phyloP scores from a whole-genome alignment of 37 sponge, comb jelly and placozoan species.

The Cladorhizidae sp. region DNA sequence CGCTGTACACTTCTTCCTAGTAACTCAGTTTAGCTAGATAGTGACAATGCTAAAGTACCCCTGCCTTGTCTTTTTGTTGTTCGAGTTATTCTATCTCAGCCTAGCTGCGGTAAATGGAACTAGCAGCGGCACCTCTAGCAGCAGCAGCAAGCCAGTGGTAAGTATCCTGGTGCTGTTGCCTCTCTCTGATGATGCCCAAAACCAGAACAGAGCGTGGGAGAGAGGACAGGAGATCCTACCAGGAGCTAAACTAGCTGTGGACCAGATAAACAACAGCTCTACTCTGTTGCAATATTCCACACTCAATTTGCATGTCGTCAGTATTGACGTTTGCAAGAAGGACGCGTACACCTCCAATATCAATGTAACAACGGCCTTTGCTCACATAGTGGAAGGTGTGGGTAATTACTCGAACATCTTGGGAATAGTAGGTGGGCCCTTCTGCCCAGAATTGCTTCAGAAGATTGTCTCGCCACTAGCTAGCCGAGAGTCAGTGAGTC shows the following conservation, averaged over 20 bases:
- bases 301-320: background rate
- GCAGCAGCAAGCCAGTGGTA: background rate
- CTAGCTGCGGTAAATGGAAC: too few species aligned
- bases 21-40: too few species aligned
- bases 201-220: constrained; percentile 18
- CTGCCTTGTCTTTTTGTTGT: too few species aligned
- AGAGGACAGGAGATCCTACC: constrained; percentile 40
- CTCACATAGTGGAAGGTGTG: background rate
- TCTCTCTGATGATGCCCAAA: background rate
- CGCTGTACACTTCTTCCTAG: too few species aligned
- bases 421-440: constrained; percentile 21
- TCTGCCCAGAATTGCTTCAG: background rate
- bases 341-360: background rate
- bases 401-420: background rate
- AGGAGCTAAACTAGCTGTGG: constrained; percentile 32
- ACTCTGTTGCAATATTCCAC: background rate
- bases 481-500: background rate
- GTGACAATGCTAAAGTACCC: too few species aligned
- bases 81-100: too few species aligned
- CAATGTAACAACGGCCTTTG: background rate
- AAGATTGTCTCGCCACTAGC: constrained; percentile 11
- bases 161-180: background rate
- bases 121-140: too few species aligned
- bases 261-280: constrained; percentile 36
- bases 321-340: background rate